Percentiles rank a stretch among this genome's conserved stretches.
phyloP scores from a whole-genome alignment of 2,797 vertebrate species.

The Sebastes oblongus region DNA sequence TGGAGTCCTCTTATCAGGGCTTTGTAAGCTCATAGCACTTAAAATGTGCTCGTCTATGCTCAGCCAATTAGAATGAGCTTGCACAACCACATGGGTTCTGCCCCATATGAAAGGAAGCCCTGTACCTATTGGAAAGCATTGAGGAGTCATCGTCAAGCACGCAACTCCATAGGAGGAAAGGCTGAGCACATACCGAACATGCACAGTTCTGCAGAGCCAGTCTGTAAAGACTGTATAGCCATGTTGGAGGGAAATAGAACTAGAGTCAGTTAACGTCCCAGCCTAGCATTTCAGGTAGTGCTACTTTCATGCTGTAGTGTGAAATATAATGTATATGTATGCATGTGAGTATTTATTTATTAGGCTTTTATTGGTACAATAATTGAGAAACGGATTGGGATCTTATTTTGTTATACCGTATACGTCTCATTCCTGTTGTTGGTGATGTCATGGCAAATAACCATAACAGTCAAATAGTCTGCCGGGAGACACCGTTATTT shows the following conservation, averaged over 20 bases:
- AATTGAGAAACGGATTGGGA: background rate
- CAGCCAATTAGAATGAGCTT: background rate
- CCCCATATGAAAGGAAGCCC: background rate
- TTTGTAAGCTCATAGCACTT: background rate
- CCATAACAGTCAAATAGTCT: constrained; percentile 12
- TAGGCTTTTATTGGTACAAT: background rate
- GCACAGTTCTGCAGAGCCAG: background rate
- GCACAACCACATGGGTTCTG: background rate
- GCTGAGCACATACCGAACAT: background rate
- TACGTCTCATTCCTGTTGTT: background rate
- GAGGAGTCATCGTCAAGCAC: background rate
- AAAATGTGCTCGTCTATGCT: background rate
- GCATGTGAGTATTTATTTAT: background rate
- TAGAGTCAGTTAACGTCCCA: background rate
- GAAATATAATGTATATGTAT: background rate
- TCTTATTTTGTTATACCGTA: background rate
- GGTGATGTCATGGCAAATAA: constrained; percentile 54
- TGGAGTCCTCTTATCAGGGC: background rate
- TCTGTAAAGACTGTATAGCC: background rate
- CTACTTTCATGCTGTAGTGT: background rate
- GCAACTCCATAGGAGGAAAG: background rate
- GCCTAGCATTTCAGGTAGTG: background rate
- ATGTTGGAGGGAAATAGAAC: background rate
- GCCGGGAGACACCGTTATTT: background rate
- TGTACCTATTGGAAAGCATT: background rate